Evolutionary conservation across 2,113 vertebrate genomes (phyloP).

Genomic region (Neogale vison): DNA sequence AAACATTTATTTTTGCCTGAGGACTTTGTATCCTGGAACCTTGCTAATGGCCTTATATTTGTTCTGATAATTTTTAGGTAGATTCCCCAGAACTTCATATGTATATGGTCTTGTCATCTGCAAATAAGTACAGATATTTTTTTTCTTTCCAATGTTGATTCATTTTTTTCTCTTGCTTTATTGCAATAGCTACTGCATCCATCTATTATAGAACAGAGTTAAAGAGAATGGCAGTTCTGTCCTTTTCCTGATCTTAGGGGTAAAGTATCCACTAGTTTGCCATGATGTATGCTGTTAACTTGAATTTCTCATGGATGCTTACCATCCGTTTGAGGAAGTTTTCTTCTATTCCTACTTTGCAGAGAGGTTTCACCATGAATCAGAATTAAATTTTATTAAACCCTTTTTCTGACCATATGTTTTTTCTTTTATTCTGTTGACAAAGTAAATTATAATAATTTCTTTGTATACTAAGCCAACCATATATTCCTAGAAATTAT

Average conservation of each 20-base stretch:
- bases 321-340: not conserved
- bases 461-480: not conserved
- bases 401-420: no score
- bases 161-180: not conserved
- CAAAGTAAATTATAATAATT: not conserved
- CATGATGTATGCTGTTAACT: not conserved
- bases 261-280: not conserved
- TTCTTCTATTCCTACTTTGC: not conserved
- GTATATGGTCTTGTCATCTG: not conserved
- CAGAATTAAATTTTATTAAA: not conserved
- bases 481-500: not conserved
- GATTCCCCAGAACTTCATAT: not conserved
- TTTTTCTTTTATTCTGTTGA: not conserved
- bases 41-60: not conserved
- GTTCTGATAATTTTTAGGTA: not conserved
- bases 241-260: not conserved
- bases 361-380: not conserved
- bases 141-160: not conserved
- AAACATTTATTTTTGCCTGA: not conserved
- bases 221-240: not conserved
- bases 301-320: not conserved
- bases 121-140: not conserved
- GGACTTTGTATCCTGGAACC: not conserved
- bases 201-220: not conserved
- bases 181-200: not conserved